Evolutionary conservation across 1,140 invertebrate species (phyloP).

Genomic region (Ruditapes philippinarum): DNA sequence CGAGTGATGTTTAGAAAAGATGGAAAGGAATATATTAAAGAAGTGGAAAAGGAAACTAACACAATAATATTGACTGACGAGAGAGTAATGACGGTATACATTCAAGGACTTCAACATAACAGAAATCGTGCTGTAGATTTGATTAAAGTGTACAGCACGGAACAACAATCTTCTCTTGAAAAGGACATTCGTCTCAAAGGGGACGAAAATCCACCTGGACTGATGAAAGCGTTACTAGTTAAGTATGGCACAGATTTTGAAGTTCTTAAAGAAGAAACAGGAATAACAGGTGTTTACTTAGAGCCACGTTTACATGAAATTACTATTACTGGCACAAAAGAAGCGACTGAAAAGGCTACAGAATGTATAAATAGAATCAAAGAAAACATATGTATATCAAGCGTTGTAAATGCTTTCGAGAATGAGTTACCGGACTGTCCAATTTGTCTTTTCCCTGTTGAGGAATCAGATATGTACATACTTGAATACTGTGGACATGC

Average conservation of each 20-base stretch:
- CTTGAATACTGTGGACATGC: constrained; percentile 82
- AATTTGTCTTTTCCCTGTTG: constrained; percentile 78
- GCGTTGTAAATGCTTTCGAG: not conserved
- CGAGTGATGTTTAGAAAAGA: constrained; percentile 68
- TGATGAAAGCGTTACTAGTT: constrained; percentile 78
- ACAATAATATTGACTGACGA: constrained; percentile 71
- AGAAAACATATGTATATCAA: not conserved
- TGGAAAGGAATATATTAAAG: constrained; percentile 66
- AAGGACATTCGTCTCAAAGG: constrained; percentile 70
- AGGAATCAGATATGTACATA: constrained; percentile 72
- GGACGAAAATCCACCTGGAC: constrained; percentile 72
- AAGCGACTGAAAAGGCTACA: constrained; percentile 64
- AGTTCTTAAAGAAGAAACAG: constrained; percentile 58
- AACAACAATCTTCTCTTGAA: constrained; percentile 33
- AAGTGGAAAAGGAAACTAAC: constrained; percentile 65
- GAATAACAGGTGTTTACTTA: constrained; percentile 62
- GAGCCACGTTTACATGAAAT: constrained; percentile 73
- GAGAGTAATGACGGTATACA: constrained; percentile 68
- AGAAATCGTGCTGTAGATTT: constrained; percentile 43
- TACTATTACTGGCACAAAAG: constrained; percentile 73
- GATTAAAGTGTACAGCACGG: constrained; percentile 70
- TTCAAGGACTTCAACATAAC: constrained; percentile 69
- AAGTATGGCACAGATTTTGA: constrained; percentile 70
- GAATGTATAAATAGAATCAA: constrained; percentile 57
- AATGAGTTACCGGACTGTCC: constrained; percentile 75